Base-by-base conservation (phyloP, 2,113 vertebrate species). In the Paradoxurus hermaphroditus region DNA sequence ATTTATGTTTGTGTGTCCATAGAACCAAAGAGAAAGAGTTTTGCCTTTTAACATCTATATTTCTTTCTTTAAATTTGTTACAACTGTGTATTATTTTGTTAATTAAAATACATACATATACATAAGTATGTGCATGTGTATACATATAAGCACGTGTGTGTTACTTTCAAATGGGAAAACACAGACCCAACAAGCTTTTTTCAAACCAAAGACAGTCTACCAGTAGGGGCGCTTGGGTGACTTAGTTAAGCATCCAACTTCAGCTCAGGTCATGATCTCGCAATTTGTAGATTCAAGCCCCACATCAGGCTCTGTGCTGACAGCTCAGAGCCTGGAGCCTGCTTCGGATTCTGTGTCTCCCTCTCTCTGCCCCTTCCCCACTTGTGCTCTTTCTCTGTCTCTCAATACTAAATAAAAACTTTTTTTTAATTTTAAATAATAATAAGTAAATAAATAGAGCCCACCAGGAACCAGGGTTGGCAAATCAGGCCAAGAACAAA, bases 61-160 rank as follows among this genome's bases (percentile, higher is more conserved):
- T 73, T 93, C 67, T 72, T 81, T 46, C 56, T 81, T 90, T 72
- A 72, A 77, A 23, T 39, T 21, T 72, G 63, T 85, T 31, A 13
- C 15, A 84, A 46, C 16, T 19, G 27, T 14, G 3, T 79, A n/a
- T 73, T 46, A 56, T 41, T 65, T 86, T 65, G 18, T 53, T 86
- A 62, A 41, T 41, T 63, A 82, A 90, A 89, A 72, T 27, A 29
- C 12, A 12, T 25, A 36, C 41, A 84, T 9, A 36, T 7, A 27
- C 25, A 73, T 1, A 51, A 15, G 34, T 34, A 10, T 46, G 25
- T 16, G 11, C 10, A 2, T 16, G 12, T 36, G 23, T 6, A 29
- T 31, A 1, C 8, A 6, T n/a, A 18, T 3, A 3, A 21, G 7
- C 21, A 5, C 36, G 36, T 18, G 5, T 27, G 25, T 36, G 8